Percentiles rank a stretch among this genome's conserved stretches.
Conservation (phyloP, 2,113 vertebrate species). For the Cyanoliseus patagonus region DNA sequence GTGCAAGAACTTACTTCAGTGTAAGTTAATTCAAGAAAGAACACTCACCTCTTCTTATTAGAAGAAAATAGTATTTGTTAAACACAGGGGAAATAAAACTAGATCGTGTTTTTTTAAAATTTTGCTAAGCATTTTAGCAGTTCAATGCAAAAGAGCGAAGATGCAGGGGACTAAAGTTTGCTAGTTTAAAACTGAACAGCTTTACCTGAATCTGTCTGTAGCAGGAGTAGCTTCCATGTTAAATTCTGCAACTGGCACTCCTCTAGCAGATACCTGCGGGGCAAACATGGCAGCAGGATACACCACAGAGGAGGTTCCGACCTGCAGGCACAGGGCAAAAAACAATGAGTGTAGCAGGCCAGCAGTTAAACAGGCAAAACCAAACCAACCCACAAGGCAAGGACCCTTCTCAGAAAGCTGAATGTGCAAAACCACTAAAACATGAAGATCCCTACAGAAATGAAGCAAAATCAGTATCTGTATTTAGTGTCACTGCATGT, state of each 20-base stretch:
- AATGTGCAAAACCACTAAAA: background rate
- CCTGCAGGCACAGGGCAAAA: conserved; percentile 65
- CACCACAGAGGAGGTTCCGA: conserved; percentile 93
- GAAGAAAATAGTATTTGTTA: background rate
- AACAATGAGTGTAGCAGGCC: accelerated
- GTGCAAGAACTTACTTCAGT: background rate
- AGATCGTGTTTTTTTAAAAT: accelerated
- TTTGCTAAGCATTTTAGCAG: accelerated
- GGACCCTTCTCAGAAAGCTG: background rate
- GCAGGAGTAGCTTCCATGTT: conserved; percentile 86
- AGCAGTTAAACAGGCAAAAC: background rate
- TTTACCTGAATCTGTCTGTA: conserved; percentile 86
- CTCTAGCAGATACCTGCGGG: conserved; percentile 89
- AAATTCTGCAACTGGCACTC: conserved; percentile 93
- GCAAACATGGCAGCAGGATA: conserved; percentile 96
- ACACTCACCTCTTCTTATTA: background rate
- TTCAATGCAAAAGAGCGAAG: accelerated
- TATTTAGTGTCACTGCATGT: background rate
- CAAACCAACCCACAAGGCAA: background rate
- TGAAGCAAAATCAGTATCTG: background rate
- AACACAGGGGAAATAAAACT: background rate
- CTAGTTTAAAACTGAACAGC: background rate
- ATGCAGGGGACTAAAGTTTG: background rate
- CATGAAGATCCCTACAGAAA: background rate
- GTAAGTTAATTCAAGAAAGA: background rate